Base-by-base conservation (phyloP, 1,140 invertebrate genomes). In the Calosoma granatense region DNA sequence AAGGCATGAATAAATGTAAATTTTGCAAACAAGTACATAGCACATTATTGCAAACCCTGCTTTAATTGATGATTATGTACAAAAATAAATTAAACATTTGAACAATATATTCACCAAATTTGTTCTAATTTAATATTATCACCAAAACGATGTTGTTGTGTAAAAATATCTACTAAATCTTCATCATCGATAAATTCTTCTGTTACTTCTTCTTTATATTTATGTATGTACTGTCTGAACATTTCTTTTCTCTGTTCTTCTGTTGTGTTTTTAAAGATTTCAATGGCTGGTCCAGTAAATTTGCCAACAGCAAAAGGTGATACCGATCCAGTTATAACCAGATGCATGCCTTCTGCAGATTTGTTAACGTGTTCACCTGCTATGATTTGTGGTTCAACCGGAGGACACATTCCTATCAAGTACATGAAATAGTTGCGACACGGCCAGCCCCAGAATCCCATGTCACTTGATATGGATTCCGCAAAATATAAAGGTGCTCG, bases 381-480 rank as follows among this genome's bases (percentile, higher is more conserved):
- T 11, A 67, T 52, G 21, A 66, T 64, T 61, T 72, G 67, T 0
- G 64, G 61, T 22, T 67, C 65, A 22, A 57, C 60, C 4, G 67
- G 67, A 14, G 65, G 67, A 61, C 70, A 89, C 1, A 81, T 70
- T 0, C 82, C 81, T 1, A 85, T 57, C 1, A 87, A 66, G 60
- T 86, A 83, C 0, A 74, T 60, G 1, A 85, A 65, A 72, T 82
- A 85, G 9, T 79, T 81, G 20, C 72, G 63, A 64, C 88, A 91
- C 0, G 77, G 77, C 65, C 78, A 85, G 0, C 80, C 84, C 72
- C 81, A 87, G 65, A 92, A 92, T 0, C 88, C 90, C 0, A 72
- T 43, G 6, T 75, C 60, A 0, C 77, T 74, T 51, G 76, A 82
- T 21, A 92, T 84, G 0, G 88, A 90, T 66, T 91, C 88, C 0